Evolutionary conservation across 2,888 invertebrate species (phyloP).

Genomic region (Drosophila eohydei): DNA sequence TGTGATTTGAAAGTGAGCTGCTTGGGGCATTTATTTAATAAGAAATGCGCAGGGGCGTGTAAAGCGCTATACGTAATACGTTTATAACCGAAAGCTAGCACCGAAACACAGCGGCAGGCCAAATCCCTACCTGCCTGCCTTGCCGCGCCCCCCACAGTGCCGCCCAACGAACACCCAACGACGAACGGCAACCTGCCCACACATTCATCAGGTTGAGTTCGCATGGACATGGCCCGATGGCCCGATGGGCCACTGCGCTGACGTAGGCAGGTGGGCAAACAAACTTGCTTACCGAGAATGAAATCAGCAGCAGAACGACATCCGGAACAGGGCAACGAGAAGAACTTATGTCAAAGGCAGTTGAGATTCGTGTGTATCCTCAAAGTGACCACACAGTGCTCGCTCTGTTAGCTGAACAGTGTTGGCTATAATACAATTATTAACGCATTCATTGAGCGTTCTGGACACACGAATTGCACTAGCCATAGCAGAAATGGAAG

Average conservation of each 20-base stretch:
- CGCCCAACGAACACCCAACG: background rate
- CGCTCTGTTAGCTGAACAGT: background rate
- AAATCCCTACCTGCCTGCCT: slow-evolving; percentile 11
- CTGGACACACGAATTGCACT: no score
- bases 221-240: slow-evolving; percentile 36
- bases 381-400: background rate
- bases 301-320: slow-evolving; percentile 4
- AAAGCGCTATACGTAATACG: slow-evolving; percentile 53
- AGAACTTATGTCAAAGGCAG: slow-evolving; percentile 7
- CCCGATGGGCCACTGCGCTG: slow-evolving; percentile 26
- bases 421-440: background rate
- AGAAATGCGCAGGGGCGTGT: slow-evolving; percentile 54
- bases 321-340: slow-evolving; percentile 1
- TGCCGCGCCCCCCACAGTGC: background rate
- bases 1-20: slow-evolving; percentile 74
- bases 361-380: background rate
- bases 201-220: slow-evolving; percentile 20
- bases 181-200: slow-evolving; percentile 4
- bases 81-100: slow-evolving; percentile 46
- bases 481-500: no score
- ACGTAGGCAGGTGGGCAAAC: slow-evolving; percentile 53
- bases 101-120: slow-evolving; percentile 28
- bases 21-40: slow-evolving; percentile 72
- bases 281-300: slow-evolving; percentile 21
- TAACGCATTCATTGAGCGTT: background rate